Base-by-base conservation (phyloP, 2,797 vertebrate genomes). In the Leucoraja ocellata region DNA sequence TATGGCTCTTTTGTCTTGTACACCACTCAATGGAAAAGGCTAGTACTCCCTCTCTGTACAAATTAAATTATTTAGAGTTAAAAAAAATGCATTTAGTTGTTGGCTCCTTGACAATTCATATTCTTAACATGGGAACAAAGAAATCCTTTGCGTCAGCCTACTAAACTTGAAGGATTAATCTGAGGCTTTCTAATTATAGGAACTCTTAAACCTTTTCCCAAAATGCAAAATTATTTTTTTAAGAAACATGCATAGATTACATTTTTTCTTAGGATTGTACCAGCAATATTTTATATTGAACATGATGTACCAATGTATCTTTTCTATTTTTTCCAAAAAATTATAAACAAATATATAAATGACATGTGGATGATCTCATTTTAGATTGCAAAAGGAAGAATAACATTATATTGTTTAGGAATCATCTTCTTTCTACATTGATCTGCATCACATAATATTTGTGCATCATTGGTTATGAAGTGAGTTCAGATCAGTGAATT, bases 381-480 rank as follows among this genome's bases (percentile, higher is more conserved):
- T 92, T 46, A 92, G 71, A 76, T 58, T 92, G 58, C 25, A 74
- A 23, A 76, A 91, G 1, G 25, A 58, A 81, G 54, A 74, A 73
- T 90, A 91, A 39, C n/a, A n/a, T n/a, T n/a, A n/a, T 71, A 76
- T 92, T 92, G 39, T 92, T 92, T 58, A n/a, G 39, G n/a, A 39
- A 74, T 74, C 39, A 74, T 16, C 39, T 28, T 92, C 13, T 23
- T 92, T 76, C 90, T 76, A 39, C 4, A 11, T 28, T 92, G 73
- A 73, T 54, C 7, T 74, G 14, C 73, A 39, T 71, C 46, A 39
- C 39, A 76, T 71, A 36, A 39, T 92, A 11, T 76, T 76, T 92
- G 90, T 73, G 39, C 71, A 54, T 58, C 23, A 92, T 32, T 28
- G 4, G 25, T 28, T 74, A 73, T 58, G 46, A 92, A 54, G 71